Percentiles rank a stretch among this genome's conserved stretches.
These are phyloP conservation scores for Bovichtus variegatus DNA, from an alignment of 2,797 vertebrate genomes.

Conservation along the genomic window DNA sequence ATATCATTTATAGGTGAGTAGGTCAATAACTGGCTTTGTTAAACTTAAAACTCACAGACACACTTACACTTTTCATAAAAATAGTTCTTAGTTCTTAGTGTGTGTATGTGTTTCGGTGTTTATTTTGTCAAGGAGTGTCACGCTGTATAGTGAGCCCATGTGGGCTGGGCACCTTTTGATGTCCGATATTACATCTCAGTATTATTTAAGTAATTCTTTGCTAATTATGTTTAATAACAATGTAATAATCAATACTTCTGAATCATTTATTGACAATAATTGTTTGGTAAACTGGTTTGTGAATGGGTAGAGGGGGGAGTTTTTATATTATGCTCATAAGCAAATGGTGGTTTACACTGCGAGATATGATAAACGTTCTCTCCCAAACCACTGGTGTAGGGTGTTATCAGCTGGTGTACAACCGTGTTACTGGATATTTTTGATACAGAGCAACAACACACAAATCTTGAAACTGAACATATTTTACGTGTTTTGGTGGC, in stretches of 20 bases:
- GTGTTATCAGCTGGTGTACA: neutral
- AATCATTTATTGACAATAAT: neutral
- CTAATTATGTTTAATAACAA: neutral
- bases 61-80: neutral
- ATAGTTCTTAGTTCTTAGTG: neutral
- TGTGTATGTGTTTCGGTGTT: neutral
- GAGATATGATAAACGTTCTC: neutral
- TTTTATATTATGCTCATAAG: neutral
- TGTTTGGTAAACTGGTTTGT: neutral
- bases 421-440: neutral
- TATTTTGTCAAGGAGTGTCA: neutral
- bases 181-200: neutral
- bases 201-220: too few species aligned
- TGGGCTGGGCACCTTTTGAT: conserved; percentile 1
- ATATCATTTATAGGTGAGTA: conserved; percentile 98
- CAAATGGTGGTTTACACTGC: neutral
- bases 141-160: neutral
- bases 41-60: neutral
- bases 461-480: neutral
- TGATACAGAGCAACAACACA: neutral
- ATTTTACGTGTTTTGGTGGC: neutral
- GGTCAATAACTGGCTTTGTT: neutral
- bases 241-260: neutral
- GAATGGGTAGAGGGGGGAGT: neutral
- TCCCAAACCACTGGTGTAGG: neutral